Base-by-base conservation (phyloP, 2,888 invertebrate species). In the Oscheius myriophilus region DNA sequence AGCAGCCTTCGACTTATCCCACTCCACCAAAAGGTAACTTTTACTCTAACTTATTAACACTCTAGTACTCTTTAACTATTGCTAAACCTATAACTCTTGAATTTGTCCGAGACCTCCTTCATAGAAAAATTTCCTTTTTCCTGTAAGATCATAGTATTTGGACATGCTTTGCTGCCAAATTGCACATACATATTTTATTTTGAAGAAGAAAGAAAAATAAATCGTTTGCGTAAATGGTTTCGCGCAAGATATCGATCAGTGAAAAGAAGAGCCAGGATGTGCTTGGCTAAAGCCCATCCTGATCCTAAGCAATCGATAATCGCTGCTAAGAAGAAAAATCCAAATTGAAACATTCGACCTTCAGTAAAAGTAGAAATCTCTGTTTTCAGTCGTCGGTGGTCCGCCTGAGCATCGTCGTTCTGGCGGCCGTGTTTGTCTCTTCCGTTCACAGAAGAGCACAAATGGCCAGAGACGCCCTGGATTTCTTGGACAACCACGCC, bases 1-100 rank as follows among this genome's bases (percentile, higher is more conserved):
- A 61, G 61, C 61, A 49, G 61, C 33, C 61, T 61, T 61, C 46
- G 61, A 61, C 61, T 61, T 39, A 33, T 61, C 49, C 46, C 46
- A 33, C 46, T n/a, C n/a, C 49, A 61, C 39, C 61, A 46, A 25
- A 61, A 49, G 61, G 61, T 61, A 26, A 61, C n/a, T 39, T 26
- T 33, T 26, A 49, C 49, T 49, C 18, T 18, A 6, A 46, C 18
- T 61, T 42, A 12, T 41, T 9, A 41, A 2, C 18, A 2, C 18
- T 57, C 11, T 21, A 41, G n/a, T 57, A 16, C 2, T 57, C 42
- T 57, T 2, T 42, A 33, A n/a, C n/a, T n/a, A n/a, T n/a, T n/a
- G n/a, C n/a, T n/a, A n/a, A n/a, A n/a, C n/a, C n/a, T n/a, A n/a
- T n/a, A n/a, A n/a, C n/a, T n/a, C n/a, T n/a, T n/a, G n/a, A n/a